Conservation (phyloP, 2,113 vertebrate species). For the Catharus fuscescens region DNA sequence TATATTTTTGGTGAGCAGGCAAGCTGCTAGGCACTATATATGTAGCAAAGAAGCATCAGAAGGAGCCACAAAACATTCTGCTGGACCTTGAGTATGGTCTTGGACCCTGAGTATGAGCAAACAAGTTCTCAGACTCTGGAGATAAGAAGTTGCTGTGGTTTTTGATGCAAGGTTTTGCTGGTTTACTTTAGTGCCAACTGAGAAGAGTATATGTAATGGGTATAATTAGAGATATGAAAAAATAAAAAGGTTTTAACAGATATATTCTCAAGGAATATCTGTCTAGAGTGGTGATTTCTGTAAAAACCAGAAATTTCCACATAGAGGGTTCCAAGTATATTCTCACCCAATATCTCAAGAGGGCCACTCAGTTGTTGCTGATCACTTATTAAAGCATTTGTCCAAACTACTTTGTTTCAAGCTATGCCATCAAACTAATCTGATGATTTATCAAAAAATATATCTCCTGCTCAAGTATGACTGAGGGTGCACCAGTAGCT, state of each 20-base stretch:
- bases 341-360: background rate
- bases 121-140: background rate
- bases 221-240: background rate
- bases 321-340: background rate
- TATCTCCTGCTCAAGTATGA: background rate
- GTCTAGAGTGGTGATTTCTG: background rate
- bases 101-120: background rate
- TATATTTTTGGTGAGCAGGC: background rate
- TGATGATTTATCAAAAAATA: background rate
- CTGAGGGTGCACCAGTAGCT: rapidly evolving
- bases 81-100: background rate
- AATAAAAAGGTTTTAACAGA: background rate
- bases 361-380: rapidly evolving
- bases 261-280: background rate
- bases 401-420: background rate
- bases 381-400: background rate
- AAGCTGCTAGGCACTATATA: background rate
- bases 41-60: background rate
- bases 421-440: background rate
- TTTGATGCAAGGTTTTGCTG: background rate
- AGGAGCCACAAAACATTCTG: background rate
- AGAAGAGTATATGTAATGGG: background rate
- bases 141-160: background rate
- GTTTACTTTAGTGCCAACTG: background rate
- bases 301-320: background rate